phyloP scores from a whole-genome alignment of 2,888 invertebrate species.

The Urechis unicinctus region DNA sequence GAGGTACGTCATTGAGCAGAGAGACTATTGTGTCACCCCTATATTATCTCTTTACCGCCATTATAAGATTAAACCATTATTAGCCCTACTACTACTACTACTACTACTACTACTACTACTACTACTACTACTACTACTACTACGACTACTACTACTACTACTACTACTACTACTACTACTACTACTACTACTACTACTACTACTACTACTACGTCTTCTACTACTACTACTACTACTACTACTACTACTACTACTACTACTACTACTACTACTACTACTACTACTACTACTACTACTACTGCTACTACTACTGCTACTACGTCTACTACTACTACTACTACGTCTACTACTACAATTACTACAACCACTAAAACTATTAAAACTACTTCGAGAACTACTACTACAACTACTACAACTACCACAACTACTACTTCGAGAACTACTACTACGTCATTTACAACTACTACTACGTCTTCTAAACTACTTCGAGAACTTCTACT shows the following conservation, averaged over 20 bases:
- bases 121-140: too few species aligned
- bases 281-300: constrained; percentile 3
- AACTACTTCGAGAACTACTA: constrained; percentile 5
- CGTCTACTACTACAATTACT: constrained; percentile 4
- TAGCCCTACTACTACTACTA: neutral
- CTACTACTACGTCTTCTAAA: too few species aligned
- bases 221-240: neutral
- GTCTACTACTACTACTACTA: too few species aligned
- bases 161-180: constrained; percentile 6
- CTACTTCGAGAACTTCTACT: too few species aligned
- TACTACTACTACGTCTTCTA: too few species aligned
- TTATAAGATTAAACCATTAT: neutral
- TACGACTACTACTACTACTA: too few species aligned
- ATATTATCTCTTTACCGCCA: too few species aligned
- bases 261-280: constrained; percentile 13
- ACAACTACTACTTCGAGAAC: neutral
- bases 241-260: constrained; percentile 7
- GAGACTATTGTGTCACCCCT: too few species aligned
- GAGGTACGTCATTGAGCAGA: too few species aligned
- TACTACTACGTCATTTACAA: too few species aligned
- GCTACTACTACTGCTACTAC: too few species aligned
- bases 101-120: neutral
- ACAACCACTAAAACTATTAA: constrained; percentile 2
- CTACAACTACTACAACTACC: constrained; percentile 3
- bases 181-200: constrained; percentile 6